These are phyloP conservation scores for Myzus persicae DNA, from an alignment of 1,140 invertebrate genomes.

Conservation along the genomic window DNA sequence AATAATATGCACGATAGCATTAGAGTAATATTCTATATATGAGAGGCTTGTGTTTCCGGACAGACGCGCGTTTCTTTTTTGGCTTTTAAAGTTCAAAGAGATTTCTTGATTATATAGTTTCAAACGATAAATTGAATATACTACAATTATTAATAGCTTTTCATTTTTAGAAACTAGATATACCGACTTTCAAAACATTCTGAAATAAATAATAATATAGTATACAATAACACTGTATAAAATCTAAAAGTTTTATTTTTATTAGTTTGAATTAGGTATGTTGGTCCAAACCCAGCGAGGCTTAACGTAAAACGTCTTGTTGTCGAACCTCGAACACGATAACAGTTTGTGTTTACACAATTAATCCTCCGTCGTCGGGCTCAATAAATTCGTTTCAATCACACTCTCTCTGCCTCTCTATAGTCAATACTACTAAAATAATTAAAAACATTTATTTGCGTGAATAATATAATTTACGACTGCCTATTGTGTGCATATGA, in stretches of 20 bases:
- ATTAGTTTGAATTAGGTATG: background rate
- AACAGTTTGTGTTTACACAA: background rate
- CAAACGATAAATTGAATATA: background rate
- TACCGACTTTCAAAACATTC: background rate
- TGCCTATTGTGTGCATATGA: background rate
- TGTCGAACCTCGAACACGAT: background rate
- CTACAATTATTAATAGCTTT: background rate
- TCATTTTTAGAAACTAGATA: background rate
- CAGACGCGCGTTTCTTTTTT: background rate
- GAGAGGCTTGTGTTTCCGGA: background rate
- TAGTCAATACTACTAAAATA: background rate
- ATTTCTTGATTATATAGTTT: background rate
- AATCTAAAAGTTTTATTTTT: background rate
- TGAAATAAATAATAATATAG: background rate
- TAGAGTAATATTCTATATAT: background rate
- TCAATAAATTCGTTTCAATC: background rate
- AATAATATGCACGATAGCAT: background rate
- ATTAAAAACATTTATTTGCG: background rate
- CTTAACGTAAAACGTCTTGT: background rate
- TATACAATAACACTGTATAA: too few species aligned
- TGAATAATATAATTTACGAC: background rate
- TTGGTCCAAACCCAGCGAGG: background rate
- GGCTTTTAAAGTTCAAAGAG: background rate
- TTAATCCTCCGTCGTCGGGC: background rate
- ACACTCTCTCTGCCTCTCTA: background rate